A percentile compares a stretch with the other conserved stretches of the same genome.
phyloP scores from a whole-genome alignment of 2,797 vertebrate genomes.

The Leptoclinus maculatus region DNA sequence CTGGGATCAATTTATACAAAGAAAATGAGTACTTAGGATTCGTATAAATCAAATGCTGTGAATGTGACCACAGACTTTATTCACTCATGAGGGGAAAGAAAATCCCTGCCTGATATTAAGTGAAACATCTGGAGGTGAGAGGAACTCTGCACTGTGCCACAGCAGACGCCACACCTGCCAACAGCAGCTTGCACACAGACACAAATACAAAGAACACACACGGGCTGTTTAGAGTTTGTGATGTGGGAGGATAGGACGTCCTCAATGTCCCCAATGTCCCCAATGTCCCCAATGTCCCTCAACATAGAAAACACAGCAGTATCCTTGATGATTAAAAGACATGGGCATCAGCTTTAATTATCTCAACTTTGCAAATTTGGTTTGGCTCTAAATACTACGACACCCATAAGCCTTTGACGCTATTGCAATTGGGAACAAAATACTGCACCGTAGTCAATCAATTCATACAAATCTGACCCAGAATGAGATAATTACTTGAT shows the following conservation, averaged over 20 bases:
- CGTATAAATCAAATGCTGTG: slow-evolving; percentile 39
- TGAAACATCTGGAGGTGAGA: slow-evolving; percentile 57
- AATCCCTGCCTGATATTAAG: slow-evolving; percentile 53
- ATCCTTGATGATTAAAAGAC: not conserved
- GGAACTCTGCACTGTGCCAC: slow-evolving; percentile 38
- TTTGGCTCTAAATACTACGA: not conserved
- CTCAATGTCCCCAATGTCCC: not conserved
- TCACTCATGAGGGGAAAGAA: slow-evolving; percentile 39
- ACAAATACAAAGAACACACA: slow-evolving; percentile 18
- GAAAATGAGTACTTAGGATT: slow-evolving; percentile 33
- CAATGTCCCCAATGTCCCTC: not conserved
- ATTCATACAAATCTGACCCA: not conserved
- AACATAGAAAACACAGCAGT: not conserved
- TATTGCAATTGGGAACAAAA: not conserved
- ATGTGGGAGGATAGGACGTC: not conserved
- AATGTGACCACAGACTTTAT: slow-evolving; percentile 34
- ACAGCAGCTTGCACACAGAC: slow-evolving; percentile 9
- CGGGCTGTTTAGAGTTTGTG: not conserved
- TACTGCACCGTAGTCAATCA: too few relatives aligned
- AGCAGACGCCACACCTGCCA: slow-evolving; percentile 53
- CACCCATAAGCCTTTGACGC: not conserved
- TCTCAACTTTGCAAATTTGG: not conserved
- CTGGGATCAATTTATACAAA: slow-evolving; percentile 27
- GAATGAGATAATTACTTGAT: not conserved
- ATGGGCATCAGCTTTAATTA: slow-evolving; percentile 5